These are phyloP conservation scores for Cyclophora albipunctata DNA, from an alignment of 2,888 invertebrate genomes.

Conservation along the genomic window DNA sequence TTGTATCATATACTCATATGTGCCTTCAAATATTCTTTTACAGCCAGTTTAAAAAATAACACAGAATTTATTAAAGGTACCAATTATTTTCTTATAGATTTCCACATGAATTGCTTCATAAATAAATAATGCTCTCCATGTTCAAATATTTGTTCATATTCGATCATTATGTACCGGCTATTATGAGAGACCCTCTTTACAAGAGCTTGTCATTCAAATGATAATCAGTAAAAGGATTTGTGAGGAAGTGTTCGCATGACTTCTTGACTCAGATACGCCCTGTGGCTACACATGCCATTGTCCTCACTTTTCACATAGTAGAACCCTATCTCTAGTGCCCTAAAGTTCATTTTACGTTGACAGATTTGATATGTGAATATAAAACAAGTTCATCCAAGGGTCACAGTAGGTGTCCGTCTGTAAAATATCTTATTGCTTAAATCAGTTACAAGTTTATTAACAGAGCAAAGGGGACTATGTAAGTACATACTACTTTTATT, in stretches of 20 bases:
- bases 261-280: conserved; percentile 70
- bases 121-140: conserved; percentile 2
- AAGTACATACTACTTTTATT: too few relatives aligned
- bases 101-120: too few relatives aligned
- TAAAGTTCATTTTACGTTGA: conserved; percentile 22
- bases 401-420: conserved; percentile 60
- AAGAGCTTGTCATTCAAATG: conserved; percentile 72
- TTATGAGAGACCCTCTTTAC: conserved; percentile 51
- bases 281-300: conserved; percentile 54
- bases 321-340: conserved; percentile 2
- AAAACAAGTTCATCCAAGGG: conserved; percentile 60
- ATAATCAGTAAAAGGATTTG: conserved; percentile 71
- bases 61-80: too few relatives aligned
- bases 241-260: conserved; percentile 66
- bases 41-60: too few relatives aligned
- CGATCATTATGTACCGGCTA: conserved; percentile 17
- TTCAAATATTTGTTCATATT: conserved; percentile 16
- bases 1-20: too few relatives aligned
- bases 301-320: conserved; percentile 9
- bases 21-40: too few relatives aligned
- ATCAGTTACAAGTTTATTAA: conserved; percentile 30
- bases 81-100: too few relatives aligned
- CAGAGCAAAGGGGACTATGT: neutral
- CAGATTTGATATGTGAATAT: conserved; percentile 9
- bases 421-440: conserved; percentile 33